phyloP scores from a whole-genome alignment of 1,140 invertebrate genomes.

The Drosophila nikananu region DNA sequence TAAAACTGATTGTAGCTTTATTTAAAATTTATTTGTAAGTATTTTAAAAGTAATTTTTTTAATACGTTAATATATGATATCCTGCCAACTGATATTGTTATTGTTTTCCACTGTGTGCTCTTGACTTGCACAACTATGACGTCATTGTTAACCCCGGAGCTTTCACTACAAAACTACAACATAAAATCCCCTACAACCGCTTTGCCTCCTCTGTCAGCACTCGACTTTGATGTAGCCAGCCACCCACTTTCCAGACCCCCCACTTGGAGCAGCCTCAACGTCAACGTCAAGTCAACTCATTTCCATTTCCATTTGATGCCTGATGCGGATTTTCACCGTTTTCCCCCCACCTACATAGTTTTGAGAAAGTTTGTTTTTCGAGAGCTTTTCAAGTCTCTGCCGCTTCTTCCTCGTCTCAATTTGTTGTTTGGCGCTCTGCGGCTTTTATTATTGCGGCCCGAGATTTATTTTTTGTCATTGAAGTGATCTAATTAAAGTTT shows the following conservation, averaged over 20 bases:
- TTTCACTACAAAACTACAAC: constrained; percentile 45
- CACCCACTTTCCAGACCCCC: constrained; percentile 6
- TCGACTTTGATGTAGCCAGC: constrained; percentile 43
- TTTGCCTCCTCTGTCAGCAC: constrained; percentile 5
- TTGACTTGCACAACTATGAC: constrained; percentile 72
- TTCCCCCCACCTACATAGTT: constrained; percentile 47
- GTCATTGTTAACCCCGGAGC: constrained; percentile 80
- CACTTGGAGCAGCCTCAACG: constrained; percentile 32
- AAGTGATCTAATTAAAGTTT: constrained; percentile 83
- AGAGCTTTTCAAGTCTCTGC: constrained; percentile 62
- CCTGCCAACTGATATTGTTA: neutral
- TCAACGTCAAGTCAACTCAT: constrained; percentile 70
- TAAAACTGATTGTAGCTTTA: no score
- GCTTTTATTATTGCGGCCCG: constrained; percentile 74
- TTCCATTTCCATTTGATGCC: constrained; percentile 77
- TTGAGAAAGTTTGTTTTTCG: constrained; percentile 60
- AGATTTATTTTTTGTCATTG: constrained; percentile 81
- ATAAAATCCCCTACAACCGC: neutral
- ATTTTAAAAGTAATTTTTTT: neutral
- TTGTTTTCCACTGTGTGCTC: constrained; percentile 12
- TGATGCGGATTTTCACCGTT: constrained; percentile 54
- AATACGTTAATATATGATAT: neutral
- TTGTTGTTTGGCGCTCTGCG: constrained; percentile 61
- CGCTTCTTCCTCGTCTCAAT: constrained; percentile 40
- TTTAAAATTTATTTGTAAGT: no score